phyloP scores from a whole-genome alignment of 1,140 invertebrate species.

The Meteorus sp. region DNA sequence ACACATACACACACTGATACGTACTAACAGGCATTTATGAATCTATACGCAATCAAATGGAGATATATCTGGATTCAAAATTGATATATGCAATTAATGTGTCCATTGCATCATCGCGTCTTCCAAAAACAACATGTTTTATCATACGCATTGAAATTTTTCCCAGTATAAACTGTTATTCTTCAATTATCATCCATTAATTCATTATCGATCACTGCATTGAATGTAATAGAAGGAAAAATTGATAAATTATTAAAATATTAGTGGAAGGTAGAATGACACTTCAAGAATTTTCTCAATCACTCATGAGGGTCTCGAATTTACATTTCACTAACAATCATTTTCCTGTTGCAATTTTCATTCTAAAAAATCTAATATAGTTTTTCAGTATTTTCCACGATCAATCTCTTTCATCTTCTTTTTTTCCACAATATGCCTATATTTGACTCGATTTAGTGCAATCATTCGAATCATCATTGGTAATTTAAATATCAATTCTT shows the following conservation, averaged over 20 bases:
- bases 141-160: slow-evolving; percentile 19
- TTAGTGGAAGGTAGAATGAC: neutral
- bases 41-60: slow-evolving; percentile 18
- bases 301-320: too few relatives aligned
- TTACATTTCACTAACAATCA: too few relatives aligned
- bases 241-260: neutral
- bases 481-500: too few relatives aligned
- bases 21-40: slow-evolving; percentile 2
- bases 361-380: too few relatives aligned
- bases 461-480: too few relatives aligned
- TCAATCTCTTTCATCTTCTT: too few relatives aligned
- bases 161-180: too few relatives aligned
- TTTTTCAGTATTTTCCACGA: too few relatives aligned
- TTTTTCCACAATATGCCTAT: too few relatives aligned
- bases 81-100: slow-evolving; percentile 13
- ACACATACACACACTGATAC: neutral
- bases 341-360: neutral
- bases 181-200: slow-evolving; percentile 10
- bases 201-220: too few relatives aligned
- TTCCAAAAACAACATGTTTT: slow-evolving; percentile 27
- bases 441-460: too few relatives aligned
- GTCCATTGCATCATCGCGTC: slow-evolving; percentile 28
- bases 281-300: too few relatives aligned
- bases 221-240: neutral
- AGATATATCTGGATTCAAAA: slow-evolving; percentile 18